A percentile compares a stretch with the other conserved stretches of the same genome.
Conservation (phyloP, 2,888 invertebrate genomes). For the Napeogenes sylphis region DNA sequence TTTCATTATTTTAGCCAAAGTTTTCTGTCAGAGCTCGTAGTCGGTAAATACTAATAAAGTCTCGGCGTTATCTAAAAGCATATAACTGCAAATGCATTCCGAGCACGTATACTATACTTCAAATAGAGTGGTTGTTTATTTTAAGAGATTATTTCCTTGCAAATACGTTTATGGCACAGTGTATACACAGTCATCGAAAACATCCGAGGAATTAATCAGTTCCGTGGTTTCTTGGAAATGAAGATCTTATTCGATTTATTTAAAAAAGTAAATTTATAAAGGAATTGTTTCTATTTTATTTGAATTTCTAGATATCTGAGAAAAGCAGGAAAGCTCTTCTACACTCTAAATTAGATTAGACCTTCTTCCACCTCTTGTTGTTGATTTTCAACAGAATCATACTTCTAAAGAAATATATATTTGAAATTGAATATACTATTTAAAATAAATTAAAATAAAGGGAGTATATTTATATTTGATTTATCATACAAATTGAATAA, state of each 20-base stretch:
- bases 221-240: constrained; percentile 35
- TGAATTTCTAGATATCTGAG: too few relatives aligned
- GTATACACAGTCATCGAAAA: constrained; percentile 49
- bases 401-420: too few relatives aligned
- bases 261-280: too few relatives aligned
- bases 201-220: constrained; percentile 54
- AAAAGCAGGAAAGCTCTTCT: too few relatives aligned
- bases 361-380: too few relatives aligned
- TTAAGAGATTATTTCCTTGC: constrained; percentile 66
- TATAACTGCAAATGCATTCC: constrained; percentile 40
- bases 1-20: constrained; percentile 29
- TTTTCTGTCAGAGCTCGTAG: constrained; percentile 29
- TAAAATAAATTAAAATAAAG: too few relatives aligned
- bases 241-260: background rate
- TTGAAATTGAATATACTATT: too few relatives aligned
- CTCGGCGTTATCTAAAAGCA: constrained; percentile 30
- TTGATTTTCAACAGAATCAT: too few relatives aligned
- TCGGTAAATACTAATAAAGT: constrained; percentile 36
- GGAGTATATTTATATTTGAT: too few relatives aligned
- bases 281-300: too few relatives aligned
- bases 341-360: too few relatives aligned
- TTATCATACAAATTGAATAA: too few relatives aligned
- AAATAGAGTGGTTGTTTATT: constrained; percentile 67
- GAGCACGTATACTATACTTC: constrained; percentile 50
- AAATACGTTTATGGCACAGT: constrained; percentile 57